These are phyloP conservation scores for Enteromius argenteus DNA, from an alignment of 2,797 vertebrate genomes.

Conservation along the genomic window DNA sequence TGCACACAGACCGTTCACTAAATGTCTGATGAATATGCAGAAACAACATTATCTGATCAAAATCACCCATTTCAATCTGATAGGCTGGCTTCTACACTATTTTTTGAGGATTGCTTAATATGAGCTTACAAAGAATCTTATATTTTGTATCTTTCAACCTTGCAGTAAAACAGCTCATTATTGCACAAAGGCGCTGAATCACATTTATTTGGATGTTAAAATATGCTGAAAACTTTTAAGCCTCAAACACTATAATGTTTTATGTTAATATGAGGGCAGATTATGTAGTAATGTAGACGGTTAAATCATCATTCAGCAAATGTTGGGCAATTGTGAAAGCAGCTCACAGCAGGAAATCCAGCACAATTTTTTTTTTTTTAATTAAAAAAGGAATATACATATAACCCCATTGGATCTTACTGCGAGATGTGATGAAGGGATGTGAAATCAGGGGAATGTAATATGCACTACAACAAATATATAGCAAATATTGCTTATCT, in stretches of 20 bases:
- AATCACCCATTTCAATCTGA: not conserved
- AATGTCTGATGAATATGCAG: not conserved
- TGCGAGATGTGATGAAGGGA: not conserved
- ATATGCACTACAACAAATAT: not conserved
- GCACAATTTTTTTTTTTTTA: not conserved
- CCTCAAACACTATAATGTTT: not conserved
- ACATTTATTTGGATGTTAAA: constrained; percentile 1
- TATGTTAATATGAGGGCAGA: constrained; percentile 7
- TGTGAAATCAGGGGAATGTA: not conserved
- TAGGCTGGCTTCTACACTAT: not conserved
- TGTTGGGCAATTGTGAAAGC: not conserved
- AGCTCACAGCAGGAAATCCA: not conserved
- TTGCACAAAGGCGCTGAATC: not conserved
- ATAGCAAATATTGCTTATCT: not conserved
- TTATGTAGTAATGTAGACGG: not conserved
- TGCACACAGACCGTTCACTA: not conserved
- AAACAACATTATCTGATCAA: not conserved
- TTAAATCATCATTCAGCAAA: not conserved
- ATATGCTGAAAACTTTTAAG: not conserved
- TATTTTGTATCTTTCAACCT: not conserved
- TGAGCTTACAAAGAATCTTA: not conserved
- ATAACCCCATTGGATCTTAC: not conserved
- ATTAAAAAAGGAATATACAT: not conserved
- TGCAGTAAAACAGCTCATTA: constrained; percentile 1
- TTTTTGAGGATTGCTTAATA: not conserved